Evolutionary conservation across 2,113 vertebrate species (phyloP), one percentile per base, ranked within the genome.

Genomic region (Melanocharis versteri): DNA sequence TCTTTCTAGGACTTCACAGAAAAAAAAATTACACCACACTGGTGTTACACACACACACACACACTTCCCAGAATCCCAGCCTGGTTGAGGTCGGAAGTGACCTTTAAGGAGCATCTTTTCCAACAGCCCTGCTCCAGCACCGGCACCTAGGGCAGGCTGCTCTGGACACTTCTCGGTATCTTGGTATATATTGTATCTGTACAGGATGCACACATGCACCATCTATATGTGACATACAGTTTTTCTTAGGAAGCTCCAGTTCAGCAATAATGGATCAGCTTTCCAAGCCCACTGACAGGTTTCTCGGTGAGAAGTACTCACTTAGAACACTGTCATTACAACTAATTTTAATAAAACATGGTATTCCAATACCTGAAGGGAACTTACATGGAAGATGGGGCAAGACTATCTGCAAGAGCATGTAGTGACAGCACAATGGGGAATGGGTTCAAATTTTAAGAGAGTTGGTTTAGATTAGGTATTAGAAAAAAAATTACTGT

Each of bases 201-300:
- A 48, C 7, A 35, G 24, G 27, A 28, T 6, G 7, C 10, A 39
- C 15, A 7, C 4, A 1, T 18, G 45, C 27, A 62, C 35, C 22
- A 37, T 12, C 11, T 23, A 0, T 2, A 15, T 1, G 1, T 47
- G 33, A 31, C 24, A 45, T 5, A 54, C 2, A 27, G 47, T 2
- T 48, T 51, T 44, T 37, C 8, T 30, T n/a, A 54, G 14, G 68
- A 76, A 79, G 56, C 16, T 48, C n/a, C 40, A 50, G 33, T 31
- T 53, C 27, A 50, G 53, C 13, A 69, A 10, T 3, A 66, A 48
- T 2, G 8, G 39, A 15, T 60, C 54, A 35, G 15, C 13, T 87
- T 89, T 37, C 51, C 44, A 70, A 88, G 57, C 42, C 51, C 15
- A 19, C 3, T 28, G 15, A 11, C 5, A 28, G 15, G 15, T 31